Percentiles rank a stretch among this genome's conserved stretches.
Evolutionary conservation across 2,113 vertebrate species (phyloP).

Genomic region (Willisornis vidua): DNA sequence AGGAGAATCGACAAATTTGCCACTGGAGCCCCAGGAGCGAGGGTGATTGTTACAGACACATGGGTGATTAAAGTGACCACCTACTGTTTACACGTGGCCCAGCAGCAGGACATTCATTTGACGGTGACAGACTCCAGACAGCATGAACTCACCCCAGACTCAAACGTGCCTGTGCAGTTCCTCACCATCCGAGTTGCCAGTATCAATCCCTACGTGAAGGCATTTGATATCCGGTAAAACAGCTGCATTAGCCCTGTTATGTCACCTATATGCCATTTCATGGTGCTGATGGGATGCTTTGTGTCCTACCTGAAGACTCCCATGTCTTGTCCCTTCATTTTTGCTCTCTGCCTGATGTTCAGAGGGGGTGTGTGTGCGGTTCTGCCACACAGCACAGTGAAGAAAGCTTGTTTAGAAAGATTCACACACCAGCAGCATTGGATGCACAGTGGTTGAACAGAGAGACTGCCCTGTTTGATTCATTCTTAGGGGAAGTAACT

Average conservation of each 20-base stretch:
- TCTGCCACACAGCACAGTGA: neutral
- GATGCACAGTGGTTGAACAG: neutral
- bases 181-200: slow-evolving; percentile 88
- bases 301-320: neutral
- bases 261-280: neutral
- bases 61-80: slow-evolving; percentile 94
- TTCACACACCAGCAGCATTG: neutral
- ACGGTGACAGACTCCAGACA: slow-evolving; percentile 86
- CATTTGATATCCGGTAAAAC: slow-evolving; percentile 88
- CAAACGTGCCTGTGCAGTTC: slow-evolving; percentile 85
- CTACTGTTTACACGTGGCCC: slow-evolving; percentile 83
- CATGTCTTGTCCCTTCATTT: neutral
- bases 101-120: slow-evolving; percentile 87
- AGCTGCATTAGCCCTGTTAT: neutral
- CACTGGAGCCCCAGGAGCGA: slow-evolving; percentile 82
- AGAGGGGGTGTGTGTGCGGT: neutral
- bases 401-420: neutral
- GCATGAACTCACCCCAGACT: slow-evolving; percentile 87
- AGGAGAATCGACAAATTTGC: slow-evolving; percentile 93
- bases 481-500: neutral
- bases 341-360: neutral
- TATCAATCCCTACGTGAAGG: slow-evolving; percentile 75
- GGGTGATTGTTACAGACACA: slow-evolving; percentile 89
- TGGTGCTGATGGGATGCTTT: neutral
- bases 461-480: neutral